Conservation (phyloP, 1,140 invertebrate species). For the Bombus ignitus region DNA sequence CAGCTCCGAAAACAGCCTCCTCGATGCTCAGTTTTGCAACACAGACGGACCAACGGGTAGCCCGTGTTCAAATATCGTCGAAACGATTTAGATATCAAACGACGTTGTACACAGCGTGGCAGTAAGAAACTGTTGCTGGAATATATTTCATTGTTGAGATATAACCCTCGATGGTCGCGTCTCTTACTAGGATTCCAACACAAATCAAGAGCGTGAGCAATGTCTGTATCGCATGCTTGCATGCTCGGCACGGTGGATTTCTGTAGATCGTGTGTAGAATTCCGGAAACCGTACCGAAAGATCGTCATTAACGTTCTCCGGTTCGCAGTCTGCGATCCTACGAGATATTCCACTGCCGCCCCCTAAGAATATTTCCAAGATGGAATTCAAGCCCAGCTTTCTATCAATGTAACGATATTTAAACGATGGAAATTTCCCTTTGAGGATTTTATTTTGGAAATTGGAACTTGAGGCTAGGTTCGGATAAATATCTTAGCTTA, state of each 20-base stretch:
- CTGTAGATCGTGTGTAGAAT: constrained; percentile 14
- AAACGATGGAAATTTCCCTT: neutral
- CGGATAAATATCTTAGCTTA: neutral
- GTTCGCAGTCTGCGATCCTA: neutral
- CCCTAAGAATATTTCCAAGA: neutral
- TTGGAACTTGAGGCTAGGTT: too few species aligned
- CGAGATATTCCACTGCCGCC: neutral
- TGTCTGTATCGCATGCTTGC: constrained; percentile 4
- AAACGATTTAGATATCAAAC: neutral
- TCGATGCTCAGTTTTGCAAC: neutral
- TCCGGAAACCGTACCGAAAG: neutral
- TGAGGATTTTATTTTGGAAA: neutral
- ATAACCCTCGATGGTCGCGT: neutral
- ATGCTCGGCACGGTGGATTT: neutral
- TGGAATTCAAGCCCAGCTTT: neutral
- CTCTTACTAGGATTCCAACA: constrained; percentile 13
- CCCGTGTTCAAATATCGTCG: neutral
- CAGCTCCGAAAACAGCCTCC: neutral
- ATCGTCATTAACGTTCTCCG: constrained; percentile 25
- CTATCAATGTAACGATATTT: neutral
- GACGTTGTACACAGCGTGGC: neutral
- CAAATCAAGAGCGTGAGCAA: constrained; percentile 19
- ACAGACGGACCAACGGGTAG: too few species aligned
- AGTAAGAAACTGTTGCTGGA: neutral
- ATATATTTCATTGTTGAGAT: neutral